phyloP scores from a whole-genome alignment of 2,797 vertebrate genomes.

The Urosaurus nigricauda region DNA sequence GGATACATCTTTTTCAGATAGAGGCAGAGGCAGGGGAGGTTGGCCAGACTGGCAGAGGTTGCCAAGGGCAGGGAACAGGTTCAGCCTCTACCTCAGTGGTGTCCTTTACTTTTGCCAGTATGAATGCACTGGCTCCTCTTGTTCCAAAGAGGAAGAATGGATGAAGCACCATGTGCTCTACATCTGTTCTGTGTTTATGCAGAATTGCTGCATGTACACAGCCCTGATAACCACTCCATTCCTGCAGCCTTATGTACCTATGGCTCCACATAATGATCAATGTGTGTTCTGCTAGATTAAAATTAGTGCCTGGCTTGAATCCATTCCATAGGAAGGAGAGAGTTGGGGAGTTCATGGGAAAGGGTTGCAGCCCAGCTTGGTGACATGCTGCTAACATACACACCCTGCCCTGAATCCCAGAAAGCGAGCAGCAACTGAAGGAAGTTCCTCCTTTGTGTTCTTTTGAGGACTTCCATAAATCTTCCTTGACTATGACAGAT shows the following conservation, averaged over 20 bases:
- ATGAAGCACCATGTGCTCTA: not conserved
- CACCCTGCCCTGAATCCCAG: not conserved
- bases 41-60: not conserved
- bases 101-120: not conserved
- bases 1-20: not conserved
- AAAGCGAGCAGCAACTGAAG: constrained; percentile 55
- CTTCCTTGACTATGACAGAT: constrained; percentile 71
- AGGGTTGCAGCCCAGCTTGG: not conserved
- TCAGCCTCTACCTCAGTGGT: not conserved
- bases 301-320: constrained; percentile 7
- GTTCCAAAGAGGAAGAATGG: not conserved
- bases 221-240: not conserved
- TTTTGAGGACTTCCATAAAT: constrained; percentile 66
- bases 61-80: not conserved
- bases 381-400: not conserved
- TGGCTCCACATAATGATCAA: not conserved
- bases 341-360: constrained; percentile 30
- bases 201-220: not conserved
- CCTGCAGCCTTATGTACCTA: not conserved
- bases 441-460: constrained; percentile 54
- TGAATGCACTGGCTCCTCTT: not conserved
- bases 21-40: not conserved
- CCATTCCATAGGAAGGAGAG: constrained; percentile 7
- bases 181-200: not conserved
- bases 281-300: constrained; percentile 32